phyloP scores from a whole-genome alignment of 1,140 invertebrate species.

The Holcopasites calliopsidis region DNA sequence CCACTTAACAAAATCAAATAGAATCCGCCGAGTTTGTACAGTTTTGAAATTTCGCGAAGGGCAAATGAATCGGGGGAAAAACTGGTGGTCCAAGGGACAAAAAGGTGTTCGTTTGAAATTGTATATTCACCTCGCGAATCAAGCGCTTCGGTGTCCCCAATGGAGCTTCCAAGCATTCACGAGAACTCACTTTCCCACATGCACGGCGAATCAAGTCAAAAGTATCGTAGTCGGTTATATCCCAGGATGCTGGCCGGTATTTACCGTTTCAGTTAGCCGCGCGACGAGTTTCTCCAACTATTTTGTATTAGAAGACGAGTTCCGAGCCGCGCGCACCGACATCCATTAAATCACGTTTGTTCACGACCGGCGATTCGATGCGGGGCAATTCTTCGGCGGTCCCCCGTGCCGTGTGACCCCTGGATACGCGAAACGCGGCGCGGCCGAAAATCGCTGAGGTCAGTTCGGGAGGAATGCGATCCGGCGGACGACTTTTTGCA shows the following conservation, averaged over 20 bases:
- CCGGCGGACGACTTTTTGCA: not conserved
- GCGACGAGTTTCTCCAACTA: not conserved
- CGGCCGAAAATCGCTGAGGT: slow-evolving; percentile 10
- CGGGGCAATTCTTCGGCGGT: too few species aligned
- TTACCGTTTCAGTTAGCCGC: slow-evolving; percentile 3
- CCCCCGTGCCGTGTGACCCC: too few species aligned
- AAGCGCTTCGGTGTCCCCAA: not conserved
- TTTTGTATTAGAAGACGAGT: not conserved
- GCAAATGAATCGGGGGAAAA: too few species aligned
- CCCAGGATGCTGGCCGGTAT: not conserved
- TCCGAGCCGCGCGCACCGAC: not conserved
- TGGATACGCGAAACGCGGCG: too few species aligned
- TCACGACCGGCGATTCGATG: not conserved
- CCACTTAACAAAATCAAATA: too few species aligned
- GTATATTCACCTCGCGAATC: not conserved
- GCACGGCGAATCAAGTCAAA: not conserved
- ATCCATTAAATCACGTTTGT: not conserved
- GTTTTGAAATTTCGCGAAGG: too few species aligned
- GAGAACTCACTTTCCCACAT: not conserved
- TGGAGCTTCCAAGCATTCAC: slow-evolving; percentile 13
- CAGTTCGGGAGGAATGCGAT: not conserved
- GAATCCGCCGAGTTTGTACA: too few species aligned
- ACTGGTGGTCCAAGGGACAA: too few species aligned
- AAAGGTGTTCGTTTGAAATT: too few species aligned
- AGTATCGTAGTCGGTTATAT: too few species aligned